Base-by-base conservation (phyloP, 2,797 vertebrate species). In the Rhabdophis nuchalis region DNA sequence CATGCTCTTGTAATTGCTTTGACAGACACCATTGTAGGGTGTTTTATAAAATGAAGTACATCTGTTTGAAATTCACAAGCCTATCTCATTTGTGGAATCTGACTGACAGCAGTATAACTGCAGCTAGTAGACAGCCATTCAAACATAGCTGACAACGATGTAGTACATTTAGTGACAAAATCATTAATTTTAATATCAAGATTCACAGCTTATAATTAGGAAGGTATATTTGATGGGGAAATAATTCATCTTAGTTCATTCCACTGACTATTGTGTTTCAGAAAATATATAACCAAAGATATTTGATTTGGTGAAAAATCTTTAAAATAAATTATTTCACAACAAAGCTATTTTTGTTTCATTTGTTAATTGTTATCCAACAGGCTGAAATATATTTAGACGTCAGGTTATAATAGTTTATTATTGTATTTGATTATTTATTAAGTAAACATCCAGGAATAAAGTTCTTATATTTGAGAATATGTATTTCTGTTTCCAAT, bases 61-160 rank as follows among this genome's bases (percentile, higher is more conserved):
- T 92, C 68, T 52, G 13, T 88, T 88, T 82, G 58, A 88, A 82
- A 85, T 60, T 87, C 54, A 82, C 12, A 29, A 91, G 14, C 86
- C 88, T 82, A 91, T 56, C 54, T 88, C 53, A 41, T 92, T 88
- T 88, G 68, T 88, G 64, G 57, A 58, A 52, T 88, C 29, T 92
- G 91, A 92, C 23, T 92, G 91, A 88, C 91, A 88, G 68, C 58
- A 88, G 68, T 52, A 92, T 92, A 88, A 88, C 88, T 52, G 86
- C 58, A 60, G 41, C 41, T 60, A 32, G 54, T 32, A 60, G 32
- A 50, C 68, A 82, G 56, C 86, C 54, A 88, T 85, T 88, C 91
- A 92, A 50, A 88, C 41, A 18, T 54, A 92, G 32, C 8, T 87
- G 54, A 92, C 53, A 88, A 50, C n/a, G 54, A 27, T 57, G 54